A percentile compares a stretch with the other conserved stretches of the same genome.
phyloP scores from a whole-genome alignment of 37 sponge, comb jelly and placozoan genomes.

The Spongia lamella region DNA sequence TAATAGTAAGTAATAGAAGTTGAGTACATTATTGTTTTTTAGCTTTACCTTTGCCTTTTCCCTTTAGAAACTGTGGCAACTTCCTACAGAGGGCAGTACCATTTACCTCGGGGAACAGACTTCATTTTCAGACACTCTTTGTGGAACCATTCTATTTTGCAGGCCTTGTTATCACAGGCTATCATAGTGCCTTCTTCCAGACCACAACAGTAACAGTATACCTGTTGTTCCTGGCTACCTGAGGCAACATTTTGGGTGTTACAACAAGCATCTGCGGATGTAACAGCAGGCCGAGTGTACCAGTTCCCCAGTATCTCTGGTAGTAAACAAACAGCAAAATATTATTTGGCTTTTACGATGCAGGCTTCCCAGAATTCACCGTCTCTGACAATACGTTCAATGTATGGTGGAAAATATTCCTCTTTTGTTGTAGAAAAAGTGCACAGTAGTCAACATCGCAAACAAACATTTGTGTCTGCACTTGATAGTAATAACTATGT shows the following conservation, averaged over 20 bases:
- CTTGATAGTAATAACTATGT: too few species aligned
- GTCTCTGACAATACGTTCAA: conserved; percentile 39
- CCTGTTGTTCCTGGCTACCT: too few species aligned
- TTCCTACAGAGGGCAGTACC: conserved; percentile 69
- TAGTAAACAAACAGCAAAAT: conserved; percentile 27
- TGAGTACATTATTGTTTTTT: too few species aligned
- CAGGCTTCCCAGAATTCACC: conserved; percentile 16
- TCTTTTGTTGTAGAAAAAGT: conserved; percentile 1
- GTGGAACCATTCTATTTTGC: conserved; percentile 25
- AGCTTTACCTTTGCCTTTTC: too few species aligned
- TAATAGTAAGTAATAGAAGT: too few species aligned
- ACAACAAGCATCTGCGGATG: too few species aligned
- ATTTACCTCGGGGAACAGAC: conserved; percentile 11
- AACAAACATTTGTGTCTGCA: too few species aligned
- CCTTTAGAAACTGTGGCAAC: conserved; percentile 8
- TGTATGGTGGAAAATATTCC: conserved; percentile 18
- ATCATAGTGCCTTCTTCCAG: conserved; percentile 56
- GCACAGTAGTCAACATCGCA: too few species aligned
- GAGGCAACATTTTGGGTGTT: too few species aligned
- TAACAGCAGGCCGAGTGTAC: conserved; percentile 9
- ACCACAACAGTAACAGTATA: conserved; percentile 45
- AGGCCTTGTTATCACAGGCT: conserved; percentile 44
- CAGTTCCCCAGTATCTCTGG: conserved; percentile 55
- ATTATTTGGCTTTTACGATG: not conserved
- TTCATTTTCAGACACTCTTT: not conserved